Conservation (phyloP, 2,888 invertebrate genomes). For the Diarsia dahlii region DNA sequence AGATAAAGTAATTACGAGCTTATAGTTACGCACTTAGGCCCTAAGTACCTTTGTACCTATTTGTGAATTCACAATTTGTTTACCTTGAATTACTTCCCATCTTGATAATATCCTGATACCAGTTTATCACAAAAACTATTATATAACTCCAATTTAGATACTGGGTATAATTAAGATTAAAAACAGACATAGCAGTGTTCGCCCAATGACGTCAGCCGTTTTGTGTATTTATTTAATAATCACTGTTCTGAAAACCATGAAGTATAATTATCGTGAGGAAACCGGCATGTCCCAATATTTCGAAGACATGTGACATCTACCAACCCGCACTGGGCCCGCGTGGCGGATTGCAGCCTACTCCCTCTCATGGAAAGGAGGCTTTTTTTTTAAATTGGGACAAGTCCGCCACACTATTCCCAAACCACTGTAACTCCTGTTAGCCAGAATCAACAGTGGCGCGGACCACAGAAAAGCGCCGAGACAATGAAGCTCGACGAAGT, state of each 20-base stretch:
- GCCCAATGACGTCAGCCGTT: neutral
- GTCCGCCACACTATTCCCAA: too few relatives aligned
- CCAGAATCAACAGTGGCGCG: too few relatives aligned
- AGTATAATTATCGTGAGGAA: neutral
- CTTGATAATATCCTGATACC: neutral
- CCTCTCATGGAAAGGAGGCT: neutral
- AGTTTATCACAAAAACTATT: conserved; percentile 18
- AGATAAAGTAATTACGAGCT: conserved; percentile 17
- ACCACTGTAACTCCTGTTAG: too few relatives aligned
- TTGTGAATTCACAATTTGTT: neutral
- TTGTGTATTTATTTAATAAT: neutral
- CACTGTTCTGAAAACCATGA: neutral
- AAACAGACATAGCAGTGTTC: neutral
- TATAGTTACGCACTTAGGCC: neutral
- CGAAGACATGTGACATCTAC: neutral
- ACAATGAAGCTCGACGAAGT: too few relatives aligned
- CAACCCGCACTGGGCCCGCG: neutral
- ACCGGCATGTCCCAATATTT: neutral
- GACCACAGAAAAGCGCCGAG: too few relatives aligned
- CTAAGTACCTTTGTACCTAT: neutral
- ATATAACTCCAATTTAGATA: neutral
- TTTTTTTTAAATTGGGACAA: too few relatives aligned
- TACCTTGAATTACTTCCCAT: neutral
- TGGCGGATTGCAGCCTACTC: neutral
- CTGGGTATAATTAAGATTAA: neutral